phyloP scores from a whole-genome alignment of 2,797 vertebrate genomes.

The Micrastur ruficollis region DNA sequence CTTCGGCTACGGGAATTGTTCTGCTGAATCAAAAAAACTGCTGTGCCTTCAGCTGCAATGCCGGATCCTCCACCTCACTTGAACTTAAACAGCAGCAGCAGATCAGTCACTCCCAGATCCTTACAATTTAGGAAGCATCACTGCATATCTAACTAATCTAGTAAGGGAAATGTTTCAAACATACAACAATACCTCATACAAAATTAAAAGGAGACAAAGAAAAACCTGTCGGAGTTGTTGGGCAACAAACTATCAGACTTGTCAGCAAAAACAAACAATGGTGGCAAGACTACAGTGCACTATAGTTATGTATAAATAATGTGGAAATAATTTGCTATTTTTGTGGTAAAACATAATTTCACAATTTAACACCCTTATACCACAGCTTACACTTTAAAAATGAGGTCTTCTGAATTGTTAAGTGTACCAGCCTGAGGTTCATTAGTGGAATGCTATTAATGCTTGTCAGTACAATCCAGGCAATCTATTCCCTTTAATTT shows the following conservation, averaged over 20 bases:
- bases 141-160: slow-evolving; percentile 48
- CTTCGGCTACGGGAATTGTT: slow-evolving; percentile 61
- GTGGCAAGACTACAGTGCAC: slow-evolving; percentile 17
- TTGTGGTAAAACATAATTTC: slow-evolving; percentile 47
- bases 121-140: slow-evolving; percentile 24
- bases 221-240: slow-evolving; percentile 66
- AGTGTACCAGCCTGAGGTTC: background rate
- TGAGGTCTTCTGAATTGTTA: background rate
- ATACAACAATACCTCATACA: background rate
- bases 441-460: background rate
- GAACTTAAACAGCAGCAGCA: slow-evolving; percentile 30
- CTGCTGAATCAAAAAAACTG: slow-evolving; percentile 56
- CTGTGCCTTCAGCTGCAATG: background rate
- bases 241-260: slow-evolving; percentile 58
- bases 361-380: slow-evolving; percentile 10
- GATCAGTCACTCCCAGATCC: slow-evolving; percentile 14
- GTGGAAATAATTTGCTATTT: slow-evolving; percentile 49
- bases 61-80: slow-evolving; percentile 41
- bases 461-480: background rate
- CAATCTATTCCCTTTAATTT: background rate
- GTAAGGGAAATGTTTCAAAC: slow-evolving; percentile 30
- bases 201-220: slow-evolving; percentile 55
- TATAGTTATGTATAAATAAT: slow-evolving; percentile 23
- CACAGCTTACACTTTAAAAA: slow-evolving; percentile 24
- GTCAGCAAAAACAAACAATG: slow-evolving; percentile 63